Evolutionary conservation across 2,888 invertebrate genomes (phyloP).

Genomic region (Drosophila anomalata): DNA sequence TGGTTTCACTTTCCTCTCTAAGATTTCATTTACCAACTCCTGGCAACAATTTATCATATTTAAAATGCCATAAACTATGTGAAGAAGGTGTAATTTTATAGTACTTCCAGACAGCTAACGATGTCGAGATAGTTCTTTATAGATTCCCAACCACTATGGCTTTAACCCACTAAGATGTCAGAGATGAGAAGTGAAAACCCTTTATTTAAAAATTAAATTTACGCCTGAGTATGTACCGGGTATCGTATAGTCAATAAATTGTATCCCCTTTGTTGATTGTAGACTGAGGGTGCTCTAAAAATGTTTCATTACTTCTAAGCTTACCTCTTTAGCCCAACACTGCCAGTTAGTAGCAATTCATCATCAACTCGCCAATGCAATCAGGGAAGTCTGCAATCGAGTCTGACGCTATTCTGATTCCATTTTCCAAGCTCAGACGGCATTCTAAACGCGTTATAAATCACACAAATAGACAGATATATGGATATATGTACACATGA

Average conservation of each 20-base stretch:
- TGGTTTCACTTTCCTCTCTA: slow-evolving; percentile 42
- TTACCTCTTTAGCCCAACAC: neutral
- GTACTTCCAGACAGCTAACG: slow-evolving; percentile 1
- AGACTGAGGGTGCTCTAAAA: neutral
- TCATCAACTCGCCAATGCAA: slow-evolving; percentile 11
- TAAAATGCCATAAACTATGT: slow-evolving; percentile 76
- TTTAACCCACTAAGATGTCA: neutral
- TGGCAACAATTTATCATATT: slow-evolving; percentile 82
- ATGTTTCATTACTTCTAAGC: neutral
- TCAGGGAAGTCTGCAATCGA: slow-evolving; percentile 8
- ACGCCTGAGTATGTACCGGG: neutral
- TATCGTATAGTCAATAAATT: neutral
- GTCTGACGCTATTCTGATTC: slow-evolving; percentile 29
- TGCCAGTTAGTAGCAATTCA: slow-evolving; percentile 6
- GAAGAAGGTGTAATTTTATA: slow-evolving; percentile 10
- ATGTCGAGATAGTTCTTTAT: neutral
- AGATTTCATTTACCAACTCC: slow-evolving; percentile 66
- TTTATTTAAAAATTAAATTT: neutral
- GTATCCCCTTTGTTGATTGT: neutral
- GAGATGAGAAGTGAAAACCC: neutral
- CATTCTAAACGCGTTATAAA: slow-evolving; percentile 61
- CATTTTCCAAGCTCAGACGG: slow-evolving; percentile 10
- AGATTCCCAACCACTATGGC: neutral
- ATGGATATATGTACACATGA: slow-evolving; percentile 11
- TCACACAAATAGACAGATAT: slow-evolving; percentile 37